These are phyloP conservation scores for Elephantulus edwardii DNA, from an alignment of 2,113 vertebrate genomes.

Conservation along the genomic window DNA sequence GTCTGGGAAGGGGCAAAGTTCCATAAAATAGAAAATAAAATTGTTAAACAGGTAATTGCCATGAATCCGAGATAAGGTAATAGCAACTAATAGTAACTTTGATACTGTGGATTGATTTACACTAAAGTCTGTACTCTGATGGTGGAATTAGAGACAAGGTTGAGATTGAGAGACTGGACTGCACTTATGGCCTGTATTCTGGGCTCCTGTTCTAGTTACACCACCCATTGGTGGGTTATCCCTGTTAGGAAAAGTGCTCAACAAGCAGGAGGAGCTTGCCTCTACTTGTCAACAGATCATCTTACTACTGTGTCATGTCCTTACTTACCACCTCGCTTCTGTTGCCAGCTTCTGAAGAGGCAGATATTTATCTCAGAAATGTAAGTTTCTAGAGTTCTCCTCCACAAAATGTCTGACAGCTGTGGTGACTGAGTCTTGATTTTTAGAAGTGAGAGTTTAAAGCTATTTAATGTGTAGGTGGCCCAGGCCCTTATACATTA, in stretches of 20 bases:
- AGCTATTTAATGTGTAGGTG: neutral
- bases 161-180: neutral
- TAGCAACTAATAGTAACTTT: neutral
- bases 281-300: conserved; percentile 9
- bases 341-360: conserved; percentile 14
- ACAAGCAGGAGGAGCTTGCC: neutral
- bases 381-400: neutral
- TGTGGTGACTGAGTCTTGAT: neutral
- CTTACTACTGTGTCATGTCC: neutral
- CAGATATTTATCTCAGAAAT: neutral
- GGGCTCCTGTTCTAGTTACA: neutral
- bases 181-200: neutral
- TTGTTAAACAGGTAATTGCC: neutral
- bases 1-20: neutral
- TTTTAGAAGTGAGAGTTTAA: neutral
- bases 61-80: neutral
- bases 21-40: no score
- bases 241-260: neutral
- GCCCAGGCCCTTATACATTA: neutral
- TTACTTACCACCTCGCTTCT: neutral
- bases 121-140: neutral
- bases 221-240: neutral
- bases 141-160: neutral
- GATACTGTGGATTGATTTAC: neutral
- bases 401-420: neutral